phyloP scores from a whole-genome alignment of 2,797 vertebrate species.

The Cheirogaleus major region DNA sequence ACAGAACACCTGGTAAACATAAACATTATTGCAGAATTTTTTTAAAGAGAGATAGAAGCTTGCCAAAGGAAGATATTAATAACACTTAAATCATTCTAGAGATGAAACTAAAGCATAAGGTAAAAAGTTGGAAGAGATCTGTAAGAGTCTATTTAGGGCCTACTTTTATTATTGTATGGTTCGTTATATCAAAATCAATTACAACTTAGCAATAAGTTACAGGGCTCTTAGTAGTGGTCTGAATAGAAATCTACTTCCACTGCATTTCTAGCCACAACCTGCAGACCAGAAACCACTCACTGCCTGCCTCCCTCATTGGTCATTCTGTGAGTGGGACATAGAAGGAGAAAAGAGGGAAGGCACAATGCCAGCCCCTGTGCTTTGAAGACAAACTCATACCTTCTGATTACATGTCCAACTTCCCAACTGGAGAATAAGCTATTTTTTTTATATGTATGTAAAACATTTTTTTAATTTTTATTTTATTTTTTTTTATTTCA shows the following conservation, averaged over 20 bases:
- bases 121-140: neutral
- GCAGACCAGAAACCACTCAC: neutral
- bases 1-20: neutral
- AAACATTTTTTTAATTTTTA: no score
- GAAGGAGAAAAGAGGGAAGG: neutral
- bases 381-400: neutral
- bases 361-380: fast-evolving
- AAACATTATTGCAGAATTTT: neutral
- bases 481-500: no score
- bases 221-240: neutral
- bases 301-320: neutral
- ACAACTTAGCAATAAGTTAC: neutral
- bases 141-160: neutral
- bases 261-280: neutral
- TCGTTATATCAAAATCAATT: neutral
- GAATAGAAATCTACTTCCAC: neutral
- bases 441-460: no score
- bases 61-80: neutral
- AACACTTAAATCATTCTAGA: neutral
- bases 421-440: neutral
- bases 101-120: neutral
- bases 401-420: neutral
- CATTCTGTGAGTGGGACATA: neutral
- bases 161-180: neutral
- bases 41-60: neutral